A percentile compares a stretch with the other conserved stretches of the same genome.
Evolutionary conservation across 2,888 invertebrate species (phyloP).

Genomic region (Drosophila acutilabella): DNA sequence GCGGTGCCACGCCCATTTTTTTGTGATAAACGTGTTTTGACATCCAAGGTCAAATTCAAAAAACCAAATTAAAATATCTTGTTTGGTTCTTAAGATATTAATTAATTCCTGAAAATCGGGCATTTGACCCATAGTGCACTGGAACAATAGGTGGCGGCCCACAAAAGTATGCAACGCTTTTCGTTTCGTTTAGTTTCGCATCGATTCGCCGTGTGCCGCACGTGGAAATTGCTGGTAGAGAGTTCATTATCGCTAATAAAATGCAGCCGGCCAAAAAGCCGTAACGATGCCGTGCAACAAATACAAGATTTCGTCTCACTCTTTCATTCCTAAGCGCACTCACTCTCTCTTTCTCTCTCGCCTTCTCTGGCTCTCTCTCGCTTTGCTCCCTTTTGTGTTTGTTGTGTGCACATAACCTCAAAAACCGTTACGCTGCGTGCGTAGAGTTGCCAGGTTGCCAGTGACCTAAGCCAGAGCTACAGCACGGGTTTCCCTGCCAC

Average conservation of each 20-base stretch:
- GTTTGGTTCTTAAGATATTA: no score
- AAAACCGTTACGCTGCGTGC: constrained; percentile 27
- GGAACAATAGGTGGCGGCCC: constrained; percentile 26
- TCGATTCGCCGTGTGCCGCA: constrained; percentile 46
- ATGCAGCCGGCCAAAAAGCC: constrained; percentile 57
- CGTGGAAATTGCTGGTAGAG: constrained; percentile 33
- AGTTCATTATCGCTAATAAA: constrained; percentile 78
- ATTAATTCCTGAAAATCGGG: no score
- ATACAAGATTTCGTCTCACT: neutral
- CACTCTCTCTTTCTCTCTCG: neutral
- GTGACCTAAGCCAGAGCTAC: neutral
- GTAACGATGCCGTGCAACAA: constrained; percentile 27
- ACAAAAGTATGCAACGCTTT: constrained; percentile 48
- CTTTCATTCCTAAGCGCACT: neutral
- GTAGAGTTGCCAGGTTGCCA: constrained; percentile 28
- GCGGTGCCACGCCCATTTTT: no score
- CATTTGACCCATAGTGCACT: no score
- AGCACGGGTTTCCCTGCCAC: constrained; percentile 11
- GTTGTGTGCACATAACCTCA: constrained; percentile 22
- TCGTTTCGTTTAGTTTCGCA: constrained; percentile 49
- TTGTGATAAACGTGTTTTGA: no score
- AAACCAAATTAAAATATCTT: no score
- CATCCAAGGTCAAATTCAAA: no score
- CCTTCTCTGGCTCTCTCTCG: neutral
- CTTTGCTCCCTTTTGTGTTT: neutral